Base-by-base conservation (phyloP, 2,113 vertebrate genomes). In the Corvus hawaiiensis region DNA sequence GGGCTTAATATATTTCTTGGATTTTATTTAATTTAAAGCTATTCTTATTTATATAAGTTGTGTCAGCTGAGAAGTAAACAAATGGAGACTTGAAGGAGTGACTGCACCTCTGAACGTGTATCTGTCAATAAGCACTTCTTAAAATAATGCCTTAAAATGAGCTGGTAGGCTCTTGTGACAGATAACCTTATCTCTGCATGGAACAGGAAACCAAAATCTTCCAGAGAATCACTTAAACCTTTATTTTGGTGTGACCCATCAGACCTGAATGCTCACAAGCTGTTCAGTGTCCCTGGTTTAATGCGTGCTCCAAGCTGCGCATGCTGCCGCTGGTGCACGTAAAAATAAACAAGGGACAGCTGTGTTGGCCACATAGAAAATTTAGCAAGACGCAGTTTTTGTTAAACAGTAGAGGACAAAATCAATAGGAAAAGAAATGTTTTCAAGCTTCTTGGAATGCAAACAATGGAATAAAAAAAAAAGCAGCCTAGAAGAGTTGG, bases 381-480 rank as follows among this genome's bases (percentile, higher is more conserved):
- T 71, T 51, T 51, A 90, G 87, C 39, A 83, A 95, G 94, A 88
- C 32, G 61, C 79, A 81, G 79, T 64, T 80, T 95, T 93, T 93
- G 75, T 96, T 89, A 84, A 90, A 68, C 41, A 94, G 82, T 63
- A 59, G 87, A 85, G 68, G 56, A 75, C 68, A 72, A 77, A 94
- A 96, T 95, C 75, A 81, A 81, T 92, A 81, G 88, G 85, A 87
- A 84, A 87, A 92, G 72, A 96, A 95, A 89, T 96, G 75, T 96
- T 97, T 96, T 94, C 93, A 81, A 46, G 83, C 68, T 64, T 94
- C 85, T 90, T 96, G 85, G 93, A 97, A 86, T 91, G 88, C 85
- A 96, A 94, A 96, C 92, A 97, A 84, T 90, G n/a, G 64, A 64
- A 72, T 81, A 2, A 90, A 77, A 85, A 56, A 56, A 58, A 49